Conservation (phyloP, 1,140 invertebrate genomes). For the Laodelphax striatellus region DNA sequence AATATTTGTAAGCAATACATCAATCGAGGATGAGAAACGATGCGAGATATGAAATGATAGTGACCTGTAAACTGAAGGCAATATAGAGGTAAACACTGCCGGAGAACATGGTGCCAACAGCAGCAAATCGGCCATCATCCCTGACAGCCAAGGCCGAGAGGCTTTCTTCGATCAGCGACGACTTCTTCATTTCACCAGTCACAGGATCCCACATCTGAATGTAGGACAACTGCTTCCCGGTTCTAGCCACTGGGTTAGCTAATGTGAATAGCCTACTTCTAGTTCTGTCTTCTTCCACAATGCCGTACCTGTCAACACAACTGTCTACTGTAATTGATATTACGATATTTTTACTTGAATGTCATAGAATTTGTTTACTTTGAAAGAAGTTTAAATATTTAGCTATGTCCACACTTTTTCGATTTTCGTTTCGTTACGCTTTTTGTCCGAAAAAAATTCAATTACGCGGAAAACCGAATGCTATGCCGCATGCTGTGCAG, state of each 20-base stretch:
- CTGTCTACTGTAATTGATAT: neutral
- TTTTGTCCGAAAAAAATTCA: too few species aligned
- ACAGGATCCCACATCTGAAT: slow-evolving; percentile 55
- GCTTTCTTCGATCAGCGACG: slow-evolving; percentile 53
- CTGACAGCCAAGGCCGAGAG: slow-evolving; percentile 77
- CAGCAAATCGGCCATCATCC: slow-evolving; percentile 82
- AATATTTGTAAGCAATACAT: too few species aligned
- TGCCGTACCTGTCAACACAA: slow-evolving; percentile 45
- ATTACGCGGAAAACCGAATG: too few species aligned
- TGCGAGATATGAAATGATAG: slow-evolving; percentile 9
- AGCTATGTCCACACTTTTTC: too few species aligned
- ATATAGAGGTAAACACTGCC: slow-evolving; percentile 84
- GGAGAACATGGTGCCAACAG: slow-evolving; percentile 83
- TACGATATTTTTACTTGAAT: slow-evolving; percentile 6
- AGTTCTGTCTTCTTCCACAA: slow-evolving; percentile 49
- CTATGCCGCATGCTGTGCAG: too few species aligned
- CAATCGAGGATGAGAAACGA: too few species aligned
- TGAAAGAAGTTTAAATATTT: too few species aligned
- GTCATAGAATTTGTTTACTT: too few species aligned
- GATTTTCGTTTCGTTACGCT: too few species aligned
- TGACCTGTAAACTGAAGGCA: slow-evolving; percentile 81
- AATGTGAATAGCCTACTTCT: slow-evolving; percentile 65
- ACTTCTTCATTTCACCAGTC: slow-evolving; percentile 39
- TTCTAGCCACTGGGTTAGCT: slow-evolving; percentile 55
- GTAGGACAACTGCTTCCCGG: slow-evolving; percentile 46